These are phyloP conservation scores for Empis stercorea DNA, from an alignment of 2,888 invertebrate genomes.

Conservation along the genomic window DNA sequence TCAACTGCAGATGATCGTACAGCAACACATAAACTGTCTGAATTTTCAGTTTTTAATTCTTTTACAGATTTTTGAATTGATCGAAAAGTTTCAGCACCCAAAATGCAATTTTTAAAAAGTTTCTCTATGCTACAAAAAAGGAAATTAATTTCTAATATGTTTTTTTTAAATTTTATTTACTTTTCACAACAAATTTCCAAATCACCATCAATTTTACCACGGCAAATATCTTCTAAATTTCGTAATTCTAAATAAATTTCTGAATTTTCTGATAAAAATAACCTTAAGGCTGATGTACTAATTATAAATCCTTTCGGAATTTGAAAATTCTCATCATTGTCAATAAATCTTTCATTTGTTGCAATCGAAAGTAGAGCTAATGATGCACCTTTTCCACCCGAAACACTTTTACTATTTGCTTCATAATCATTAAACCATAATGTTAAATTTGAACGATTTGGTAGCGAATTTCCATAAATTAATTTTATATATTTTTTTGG, in stretches of 20 bases:
- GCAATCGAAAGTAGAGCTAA: conserved; percentile 45
- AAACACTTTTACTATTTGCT: conserved; percentile 42
- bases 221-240: conserved; percentile 2
- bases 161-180: conserved; percentile 21
- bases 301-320: conserved; percentile 62
- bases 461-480: conserved; percentile 21
- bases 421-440: conserved; percentile 37
- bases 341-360: conserved; percentile 16
- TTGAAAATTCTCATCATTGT: conserved; percentile 3
- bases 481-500: not conserved
- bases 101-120: too few species aligned
- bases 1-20: conserved; percentile 60
- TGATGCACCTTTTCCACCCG: conserved; percentile 72
- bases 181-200: conserved; percentile 41
- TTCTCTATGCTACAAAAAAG: too few species aligned
- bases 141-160: too few species aligned
- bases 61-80: not conserved
- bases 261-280: conserved; percentile 41
- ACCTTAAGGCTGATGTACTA: conserved; percentile 47
- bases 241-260: conserved; percentile 38
- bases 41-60: conserved; percentile 17
- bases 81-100: too few species aligned
- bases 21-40: conserved; percentile 40
- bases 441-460: conserved; percentile 26
- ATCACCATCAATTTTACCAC: conserved; percentile 35